Evolutionary conservation across 2,888 invertebrate genomes (phyloP).

Genomic region (Cistogaster globosa): DNA sequence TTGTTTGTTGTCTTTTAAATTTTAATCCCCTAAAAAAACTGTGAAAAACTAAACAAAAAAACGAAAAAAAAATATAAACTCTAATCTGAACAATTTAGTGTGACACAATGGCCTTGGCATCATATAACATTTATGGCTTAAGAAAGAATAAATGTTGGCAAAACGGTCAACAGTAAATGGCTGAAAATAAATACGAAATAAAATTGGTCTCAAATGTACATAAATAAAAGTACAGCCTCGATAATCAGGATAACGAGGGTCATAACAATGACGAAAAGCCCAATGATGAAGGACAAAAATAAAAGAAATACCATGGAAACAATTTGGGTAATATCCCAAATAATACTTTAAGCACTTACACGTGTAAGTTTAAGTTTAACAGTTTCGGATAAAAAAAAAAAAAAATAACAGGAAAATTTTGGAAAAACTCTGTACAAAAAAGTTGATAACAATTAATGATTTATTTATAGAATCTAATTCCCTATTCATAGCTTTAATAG

Average conservation of each 20-base stretch:
- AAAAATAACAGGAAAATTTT: neutral
- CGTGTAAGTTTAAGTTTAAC: conserved; percentile 23
- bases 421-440: no score
- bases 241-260: conserved; percentile 24
- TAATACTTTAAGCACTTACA: conserved; percentile 45
- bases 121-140: conserved; percentile 29
- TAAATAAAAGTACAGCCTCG: conserved; percentile 33
- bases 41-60: neutral
- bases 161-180: conserved; percentile 17
- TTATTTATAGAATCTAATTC: neutral
- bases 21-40: conserved; percentile 11
- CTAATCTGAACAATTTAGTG: conserved; percentile 63
- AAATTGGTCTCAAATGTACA: conserved; percentile 42
- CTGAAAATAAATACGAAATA: conserved; percentile 8
- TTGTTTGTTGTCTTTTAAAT: conserved; percentile 22
- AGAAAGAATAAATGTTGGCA: conserved; percentile 33
- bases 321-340: conserved; percentile 30
- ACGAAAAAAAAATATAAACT: conserved; percentile 25
- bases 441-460: conserved; percentile 48
- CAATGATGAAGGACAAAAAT: neutral
- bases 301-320: conserved; percentile 29
- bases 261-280: conserved; percentile 8
- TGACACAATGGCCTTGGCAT: conserved; percentile 58
- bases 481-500: no score
- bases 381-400: neutral